Base-by-base conservation (phyloP, 1,140 invertebrate species). In the Drosophila dunni region DNA sequence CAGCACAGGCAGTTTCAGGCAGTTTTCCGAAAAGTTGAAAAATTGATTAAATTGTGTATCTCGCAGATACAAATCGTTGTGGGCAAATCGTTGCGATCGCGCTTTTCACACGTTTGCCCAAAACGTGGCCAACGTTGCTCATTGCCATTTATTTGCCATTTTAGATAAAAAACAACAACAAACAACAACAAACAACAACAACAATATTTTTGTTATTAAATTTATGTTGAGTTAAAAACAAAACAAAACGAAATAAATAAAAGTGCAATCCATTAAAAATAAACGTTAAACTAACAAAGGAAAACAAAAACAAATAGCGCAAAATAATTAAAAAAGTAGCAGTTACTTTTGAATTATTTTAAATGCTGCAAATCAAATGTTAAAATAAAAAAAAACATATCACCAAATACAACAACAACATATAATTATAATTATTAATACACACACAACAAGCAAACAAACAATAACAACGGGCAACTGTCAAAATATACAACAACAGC, bases 311-410 rank as follows among this genome's bases (percentile, higher is more conserved):
- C 38, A 88, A 83, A 81, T 76, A 84, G 71, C 61, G n/a, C 75
- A 29, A 78, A 82, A 82, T 89, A 86, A 91, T 90, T 84, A 91
- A 89, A 89, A 79, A 91, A 90, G 85, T 90, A 81, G 51, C 51
- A 65, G 75, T 81, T 85, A 90, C 85, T 89, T 89, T 89, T 89
- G 85, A 89, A 89, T 90, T 89, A 84, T 89, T 89, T 90, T 76
- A 51, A 71, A 77, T 63, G 73, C 65, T 73, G 61, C 65, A 13
- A 51, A 63, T 46, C 56, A 67, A 76, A 79, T 66, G 54, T 89
- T 81, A 85, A 67, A 90, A 68, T 71, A 56, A 77, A 29, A 29
- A 24, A 29, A 29, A 88, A 80, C 84, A 89, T 89, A 89, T 89
- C 84, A 89, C 65, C 73, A 79, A 68, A 76, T 46, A 57, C 50